These are phyloP conservation scores for Dysdera silvatica DNA, from an alignment of 1,140 invertebrate genomes.

Conservation along the genomic window DNA sequence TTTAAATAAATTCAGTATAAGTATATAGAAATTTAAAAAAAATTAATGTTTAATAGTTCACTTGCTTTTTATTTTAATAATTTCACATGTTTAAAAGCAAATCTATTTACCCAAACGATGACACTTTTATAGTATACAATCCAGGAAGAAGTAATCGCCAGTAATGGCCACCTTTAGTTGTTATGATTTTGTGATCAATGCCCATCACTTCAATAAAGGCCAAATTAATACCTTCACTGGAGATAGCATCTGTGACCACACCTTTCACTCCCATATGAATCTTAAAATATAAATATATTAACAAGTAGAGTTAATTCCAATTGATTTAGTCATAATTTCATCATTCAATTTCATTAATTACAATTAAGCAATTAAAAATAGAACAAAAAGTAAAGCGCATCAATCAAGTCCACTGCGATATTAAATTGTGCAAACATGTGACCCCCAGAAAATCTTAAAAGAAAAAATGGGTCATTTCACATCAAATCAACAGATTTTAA, in stretches of 20 bases:
- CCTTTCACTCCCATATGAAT: slow-evolving; percentile 78
- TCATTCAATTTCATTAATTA: no score
- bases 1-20: not conserved
- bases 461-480: no score
- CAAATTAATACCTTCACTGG: slow-evolving; percentile 31
- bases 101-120: slow-evolving; percentile 60
- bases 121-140: slow-evolving; percentile 60
- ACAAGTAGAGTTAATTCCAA: no score
- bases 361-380: no score
- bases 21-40: not conserved
- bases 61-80: not conserved
- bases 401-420: no score
- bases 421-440: no score
- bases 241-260: slow-evolving; percentile 35
- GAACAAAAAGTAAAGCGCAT: not conserved
- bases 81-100: not conserved
- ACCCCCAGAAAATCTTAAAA: no score
- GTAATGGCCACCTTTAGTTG: slow-evolving; percentile 69
- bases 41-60: not conserved
- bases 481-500: no score
- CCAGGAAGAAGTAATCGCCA: slow-evolving; percentile 78
- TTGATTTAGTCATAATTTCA: no score
- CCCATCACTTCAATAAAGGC: slow-evolving; percentile 29
- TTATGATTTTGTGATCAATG: slow-evolving; percentile 60
- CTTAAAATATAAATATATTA: no score